Evolutionary conservation across 2,888 invertebrate genomes (phyloP), one percentile per base, ranked within the genome.

Genomic region (Spodoptera exigua): DNA sequence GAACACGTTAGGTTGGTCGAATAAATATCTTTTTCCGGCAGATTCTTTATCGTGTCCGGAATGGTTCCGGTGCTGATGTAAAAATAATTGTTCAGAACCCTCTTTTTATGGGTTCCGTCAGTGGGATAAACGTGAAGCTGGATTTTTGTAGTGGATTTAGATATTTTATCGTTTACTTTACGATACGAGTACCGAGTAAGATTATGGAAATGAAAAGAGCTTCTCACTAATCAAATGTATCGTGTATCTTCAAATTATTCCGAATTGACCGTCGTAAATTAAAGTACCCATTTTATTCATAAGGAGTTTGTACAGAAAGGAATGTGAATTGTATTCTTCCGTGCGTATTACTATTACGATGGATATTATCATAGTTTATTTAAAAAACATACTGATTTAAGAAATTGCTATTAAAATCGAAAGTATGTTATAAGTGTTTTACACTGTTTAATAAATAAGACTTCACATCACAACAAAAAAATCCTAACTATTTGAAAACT

Each of bases 1-100:
- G 51, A 74, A 63, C 74, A 68, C 55, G 66, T 64, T 57, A 71
- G 61, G 60, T 79, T 82, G 76, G 78, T 72, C 66, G 77, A 82
- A 80, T 85, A 85, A 85, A 87, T 86, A 85, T 83, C 78, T 86
- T 83, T 87, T 87, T 84, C 84, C 82, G 79, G 82, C 79, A 84
- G 82, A 83, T 87, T 85, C 84, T 87, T 88, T 86, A 86, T 87
- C 87, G 82, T 80, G 79, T 84, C 82, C 83, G 81, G 79, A 82
- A 80, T 74, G 81, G 83, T 84, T 85, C 82, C 82, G 84, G 80
- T 77, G 78, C 82, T 87, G 88, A 88, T 89, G 88, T 86, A 87
- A 87, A 85, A 88, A 87, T 88, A 87, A 88, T 89, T 87, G 84
- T 83, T 79, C 76, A 51, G 78, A 71, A 80, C 79, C 82, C 79